These are phyloP conservation scores for Ctenomys sociabilis DNA, from an alignment of 2,113 vertebrate genomes.

Conservation along the genomic window DNA sequence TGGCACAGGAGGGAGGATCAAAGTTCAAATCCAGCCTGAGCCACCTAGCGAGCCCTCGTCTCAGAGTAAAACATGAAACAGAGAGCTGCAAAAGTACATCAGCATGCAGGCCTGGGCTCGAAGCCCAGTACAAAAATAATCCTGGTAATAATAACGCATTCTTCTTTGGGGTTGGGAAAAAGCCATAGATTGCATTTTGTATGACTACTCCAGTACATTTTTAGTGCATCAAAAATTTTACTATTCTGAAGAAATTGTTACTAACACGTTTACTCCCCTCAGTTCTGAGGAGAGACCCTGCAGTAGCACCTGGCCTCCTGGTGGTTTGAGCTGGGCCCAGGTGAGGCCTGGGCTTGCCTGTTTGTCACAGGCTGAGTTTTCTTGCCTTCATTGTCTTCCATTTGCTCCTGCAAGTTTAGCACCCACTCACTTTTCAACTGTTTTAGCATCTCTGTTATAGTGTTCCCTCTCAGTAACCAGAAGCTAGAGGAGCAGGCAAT, in stretches of 20 bases:
- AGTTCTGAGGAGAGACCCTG: background rate
- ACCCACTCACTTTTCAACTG: background rate
- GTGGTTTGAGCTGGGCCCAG: background rate
- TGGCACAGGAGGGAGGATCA: background rate
- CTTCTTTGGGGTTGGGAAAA: background rate
- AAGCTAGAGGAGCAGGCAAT: background rate
- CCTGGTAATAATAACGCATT: background rate
- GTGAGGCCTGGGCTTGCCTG: background rate
- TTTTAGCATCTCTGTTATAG: background rate
- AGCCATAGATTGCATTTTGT: background rate
- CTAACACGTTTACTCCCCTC: background rate
- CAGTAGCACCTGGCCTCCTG: background rate
- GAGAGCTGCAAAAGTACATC: background rate
- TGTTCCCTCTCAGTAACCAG: background rate
- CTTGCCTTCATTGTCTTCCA: background rate
- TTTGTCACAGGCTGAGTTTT: background rate
- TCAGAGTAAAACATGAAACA: background rate
- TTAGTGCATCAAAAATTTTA: background rate
- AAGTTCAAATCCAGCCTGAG: background rate
- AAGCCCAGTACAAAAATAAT: background rate
- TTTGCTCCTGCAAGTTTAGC: background rate
- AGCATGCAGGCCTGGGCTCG: too few species aligned
- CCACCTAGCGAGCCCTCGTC: background rate
- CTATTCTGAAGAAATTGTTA: background rate
- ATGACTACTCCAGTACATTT: background rate